Percentiles rank a stretch among this genome's conserved stretches.
phyloP scores from a whole-genome alignment of 2,888 invertebrate species.

The Matsumyia berberina region DNA sequence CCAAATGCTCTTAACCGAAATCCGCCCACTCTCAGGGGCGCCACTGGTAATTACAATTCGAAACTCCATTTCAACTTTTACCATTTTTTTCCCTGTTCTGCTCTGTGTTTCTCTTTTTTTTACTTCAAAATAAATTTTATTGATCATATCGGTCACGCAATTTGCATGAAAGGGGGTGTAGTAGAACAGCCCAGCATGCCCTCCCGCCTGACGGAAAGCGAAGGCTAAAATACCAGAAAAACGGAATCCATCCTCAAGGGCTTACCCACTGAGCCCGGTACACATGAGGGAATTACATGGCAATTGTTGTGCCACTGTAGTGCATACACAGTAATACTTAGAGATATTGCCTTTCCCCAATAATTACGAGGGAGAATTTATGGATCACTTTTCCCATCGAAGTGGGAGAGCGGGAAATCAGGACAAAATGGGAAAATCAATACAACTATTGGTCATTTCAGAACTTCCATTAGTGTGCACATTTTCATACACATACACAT shows the following conservation, averaged over 20 bases:
- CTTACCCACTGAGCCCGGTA: conserved; percentile 16
- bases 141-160: conserved; percentile 65
- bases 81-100: background rate
- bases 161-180: conserved; percentile 35
- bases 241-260: conserved; percentile 43
- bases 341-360: conserved; percentile 30
- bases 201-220: too few species aligned
- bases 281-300: conserved; percentile 34
- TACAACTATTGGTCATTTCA: conserved; percentile 45
- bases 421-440: conserved; percentile 55
- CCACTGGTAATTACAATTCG: conserved; percentile 42
- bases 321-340: conserved; percentile 25
- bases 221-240: conserved; percentile 33
- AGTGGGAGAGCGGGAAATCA: conserved; percentile 25
- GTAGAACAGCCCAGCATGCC: background rate
- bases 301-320: conserved; percentile 5
- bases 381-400: conserved; percentile 42
- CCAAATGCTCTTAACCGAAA: conserved; percentile 29
- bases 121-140: conserved; percentile 45
- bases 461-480: conserved; percentile 37
- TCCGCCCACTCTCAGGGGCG: conserved; percentile 8
- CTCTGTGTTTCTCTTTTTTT: conserved; percentile 5
- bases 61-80: conserved; percentile 22
- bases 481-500: background rate
- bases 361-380: conserved; percentile 50